Evolutionary conservation across 2,797 vertebrate genomes (phyloP).

Genomic region (Acanthornis magna): DNA sequence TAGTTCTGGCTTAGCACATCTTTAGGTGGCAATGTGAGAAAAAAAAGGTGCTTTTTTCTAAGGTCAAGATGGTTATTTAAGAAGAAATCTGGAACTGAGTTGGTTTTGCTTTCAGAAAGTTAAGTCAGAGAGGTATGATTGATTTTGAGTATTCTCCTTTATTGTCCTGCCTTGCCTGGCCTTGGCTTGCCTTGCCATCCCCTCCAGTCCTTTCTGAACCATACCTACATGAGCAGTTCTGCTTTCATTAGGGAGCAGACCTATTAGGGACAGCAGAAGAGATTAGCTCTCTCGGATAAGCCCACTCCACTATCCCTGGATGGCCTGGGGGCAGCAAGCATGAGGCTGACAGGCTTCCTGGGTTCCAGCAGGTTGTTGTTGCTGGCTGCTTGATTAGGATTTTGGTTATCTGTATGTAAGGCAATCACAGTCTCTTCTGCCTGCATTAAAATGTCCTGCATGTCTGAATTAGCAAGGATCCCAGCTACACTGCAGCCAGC

Average conservation of each 20-base stretch:
- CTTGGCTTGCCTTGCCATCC: not conserved
- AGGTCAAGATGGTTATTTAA: not conserved
- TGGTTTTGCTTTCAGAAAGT: not conserved
- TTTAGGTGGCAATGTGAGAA: not conserved
- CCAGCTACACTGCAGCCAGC: not conserved
- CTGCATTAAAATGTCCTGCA: not conserved
- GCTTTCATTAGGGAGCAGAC: not conserved
- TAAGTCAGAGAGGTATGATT: not conserved
- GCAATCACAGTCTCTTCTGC: not conserved
- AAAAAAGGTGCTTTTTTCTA: not conserved
- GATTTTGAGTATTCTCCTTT: not conserved
- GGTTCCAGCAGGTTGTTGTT: not conserved
- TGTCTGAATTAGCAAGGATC: not conserved
- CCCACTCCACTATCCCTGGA: not conserved
- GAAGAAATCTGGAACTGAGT: not conserved
- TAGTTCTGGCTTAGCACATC: not conserved
- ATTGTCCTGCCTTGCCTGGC: not conserved
- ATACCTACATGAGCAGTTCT: not conserved
- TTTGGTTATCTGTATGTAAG: not conserved
- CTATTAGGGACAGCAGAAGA: not conserved
- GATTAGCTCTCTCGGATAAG: not conserved
- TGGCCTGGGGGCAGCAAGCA: not conserved
- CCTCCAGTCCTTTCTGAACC: not conserved
- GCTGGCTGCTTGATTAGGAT: not conserved
- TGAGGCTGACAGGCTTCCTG: not conserved